Evolutionary conservation across 2,113 vertebrate genomes (phyloP), one percentile per base, ranked within the genome.

Genomic region (Rhabdomys dilectus): DNA sequence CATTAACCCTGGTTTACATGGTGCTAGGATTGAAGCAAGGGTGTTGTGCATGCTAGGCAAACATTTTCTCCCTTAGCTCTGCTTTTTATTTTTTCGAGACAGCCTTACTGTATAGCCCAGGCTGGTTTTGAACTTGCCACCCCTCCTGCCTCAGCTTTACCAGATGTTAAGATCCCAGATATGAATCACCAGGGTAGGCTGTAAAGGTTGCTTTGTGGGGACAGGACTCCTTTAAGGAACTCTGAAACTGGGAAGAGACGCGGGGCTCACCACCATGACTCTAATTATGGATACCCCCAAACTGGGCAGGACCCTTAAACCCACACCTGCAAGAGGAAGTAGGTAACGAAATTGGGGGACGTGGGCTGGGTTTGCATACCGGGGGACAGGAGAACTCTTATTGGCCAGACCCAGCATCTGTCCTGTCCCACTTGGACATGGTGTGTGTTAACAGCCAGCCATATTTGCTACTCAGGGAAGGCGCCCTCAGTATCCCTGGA

Each of bases 401-500:
- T 6, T 42, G n/a, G 51, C 45, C 45, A 1, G 4, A 39, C 26
- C 70, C 17, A 3, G 53, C 21, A 24, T 72, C 62, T 0, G 0
- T 1, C 7, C 1, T n/a, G 11, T 70, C 88, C 48, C 3, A 1
- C 17, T 1, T 5, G 21, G 51, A 62, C 12, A 5, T 9, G 15
- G 58, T n/a, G 7, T 10, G 4, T 5, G 11, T n/a, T 56, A 86
- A 82, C 8, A 42, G 82, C 19, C 10, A 39, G 58, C 12, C 39
- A 58, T 56, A 72, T 22, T 31, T 26, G 66, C 51, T 22, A n/a
- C 0, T 24, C 21, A 45, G 51, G 0, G 1, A 7, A 5, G 39
- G 19, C 1, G 0, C n/a, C 36, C 58, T 42, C 7, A 2, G 68
- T 5, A 12, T 10, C 64, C 22, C 1, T 8, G 1, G 29, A 29